Conservation (phyloP, 2,113 vertebrate genomes). For the Tachysurus vachellii region DNA sequence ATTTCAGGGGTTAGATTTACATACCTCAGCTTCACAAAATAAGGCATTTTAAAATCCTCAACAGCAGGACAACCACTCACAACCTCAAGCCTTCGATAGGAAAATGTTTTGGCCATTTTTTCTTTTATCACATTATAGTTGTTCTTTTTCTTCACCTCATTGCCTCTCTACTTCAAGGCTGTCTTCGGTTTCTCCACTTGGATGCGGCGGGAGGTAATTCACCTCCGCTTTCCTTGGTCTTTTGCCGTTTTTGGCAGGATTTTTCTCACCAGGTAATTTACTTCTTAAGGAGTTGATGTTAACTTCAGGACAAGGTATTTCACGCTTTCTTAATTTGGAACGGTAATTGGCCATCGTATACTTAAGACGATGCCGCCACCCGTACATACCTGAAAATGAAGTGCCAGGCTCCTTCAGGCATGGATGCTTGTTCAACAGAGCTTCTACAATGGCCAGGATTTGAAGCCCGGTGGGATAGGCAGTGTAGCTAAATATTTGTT, state of each 20-base stretch:
- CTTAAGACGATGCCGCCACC: not conserved
- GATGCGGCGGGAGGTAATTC: slow-evolving; percentile 57
- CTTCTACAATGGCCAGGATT: slow-evolving; percentile 42
- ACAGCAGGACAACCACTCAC: slow-evolving; percentile 33
- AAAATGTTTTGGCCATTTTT: slow-evolving; percentile 50
- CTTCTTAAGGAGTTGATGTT: slow-evolving; percentile 52
- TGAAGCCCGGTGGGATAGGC: slow-evolving; percentile 45
- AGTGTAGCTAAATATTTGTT: slow-evolving; percentile 47
- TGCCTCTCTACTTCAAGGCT: slow-evolving; percentile 45
- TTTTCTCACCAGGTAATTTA: slow-evolving; percentile 45
- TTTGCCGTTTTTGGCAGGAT: slow-evolving; percentile 25
- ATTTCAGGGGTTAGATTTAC: not conserved
- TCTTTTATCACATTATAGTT: slow-evolving; percentile 38
- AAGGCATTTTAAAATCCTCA: slow-evolving; percentile 39
- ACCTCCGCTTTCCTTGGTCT: slow-evolving; percentile 53
- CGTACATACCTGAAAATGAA: slow-evolving; percentile 25
- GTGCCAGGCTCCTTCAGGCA: slow-evolving; percentile 43
- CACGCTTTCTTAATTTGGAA: slow-evolving; percentile 42
- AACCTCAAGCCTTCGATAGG: slow-evolving; percentile 48
- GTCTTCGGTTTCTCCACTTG: slow-evolving; percentile 42
- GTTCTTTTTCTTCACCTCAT: slow-evolving; percentile 35
- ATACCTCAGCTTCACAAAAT: slow-evolving; percentile 47
- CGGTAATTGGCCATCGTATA: slow-evolving; percentile 48
- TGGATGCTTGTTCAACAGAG: slow-evolving; percentile 48
- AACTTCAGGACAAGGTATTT: slow-evolving; percentile 53